Percentiles rank a stretch among this genome's conserved stretches.
Conservation (phyloP, 2,113 vertebrate species). For the Antechinus flavipes region DNA sequence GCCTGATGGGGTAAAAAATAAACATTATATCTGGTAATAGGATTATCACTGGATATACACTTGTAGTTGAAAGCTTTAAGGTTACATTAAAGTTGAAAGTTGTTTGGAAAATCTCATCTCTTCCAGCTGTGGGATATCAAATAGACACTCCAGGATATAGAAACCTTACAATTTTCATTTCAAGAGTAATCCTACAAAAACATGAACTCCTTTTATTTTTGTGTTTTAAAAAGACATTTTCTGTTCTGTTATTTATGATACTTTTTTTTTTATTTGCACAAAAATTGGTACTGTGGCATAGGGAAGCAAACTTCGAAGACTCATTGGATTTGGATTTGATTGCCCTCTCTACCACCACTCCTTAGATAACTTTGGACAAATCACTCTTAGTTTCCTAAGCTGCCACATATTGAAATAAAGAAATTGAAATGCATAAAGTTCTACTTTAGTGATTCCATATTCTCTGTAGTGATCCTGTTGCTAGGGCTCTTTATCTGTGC, state of each 20-base stretch:
- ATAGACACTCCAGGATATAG: slow-evolving; percentile 76
- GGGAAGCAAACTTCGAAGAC: neutral
- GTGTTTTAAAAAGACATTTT: neutral
- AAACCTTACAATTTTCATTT: slow-evolving; percentile 55
- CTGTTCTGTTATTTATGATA: neutral
- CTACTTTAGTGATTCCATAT: neutral
- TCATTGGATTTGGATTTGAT: neutral
- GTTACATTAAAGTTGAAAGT: slow-evolving; percentile 62
- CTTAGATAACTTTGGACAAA: neutral
- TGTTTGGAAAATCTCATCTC: slow-evolving; percentile 81
- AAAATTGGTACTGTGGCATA: neutral
- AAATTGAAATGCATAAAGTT: neutral
- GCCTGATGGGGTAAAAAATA: slow-evolving; percentile 70
- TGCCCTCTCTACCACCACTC: neutral
- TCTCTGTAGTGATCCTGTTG: neutral
- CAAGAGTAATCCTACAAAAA: slow-evolving; percentile 65
- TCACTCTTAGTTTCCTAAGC: neutral
- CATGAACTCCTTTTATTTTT: neutral
- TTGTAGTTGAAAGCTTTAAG: slow-evolving; percentile 66
- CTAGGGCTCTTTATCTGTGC: neutral
- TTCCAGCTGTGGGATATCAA: slow-evolving; percentile 82
- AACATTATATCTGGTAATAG: slow-evolving; percentile 71
- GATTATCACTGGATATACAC: slow-evolving; percentile 61
- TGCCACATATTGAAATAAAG: neutral
- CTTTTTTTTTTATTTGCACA: neutral